These are phyloP conservation scores for Saturnia japonica DNA, from an alignment of 2,888 invertebrate species.

Conservation along the genomic window DNA sequence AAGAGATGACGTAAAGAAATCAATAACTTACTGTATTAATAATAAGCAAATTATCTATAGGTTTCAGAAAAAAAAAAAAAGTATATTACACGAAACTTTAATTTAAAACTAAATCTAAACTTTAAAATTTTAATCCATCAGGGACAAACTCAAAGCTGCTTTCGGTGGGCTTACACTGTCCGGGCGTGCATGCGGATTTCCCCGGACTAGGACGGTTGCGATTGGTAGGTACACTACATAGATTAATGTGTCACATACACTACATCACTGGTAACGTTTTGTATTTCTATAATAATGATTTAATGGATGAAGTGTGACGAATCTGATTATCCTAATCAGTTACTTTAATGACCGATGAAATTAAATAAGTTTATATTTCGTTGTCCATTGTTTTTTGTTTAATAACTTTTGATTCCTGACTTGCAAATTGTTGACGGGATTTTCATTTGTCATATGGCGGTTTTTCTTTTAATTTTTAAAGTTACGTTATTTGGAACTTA, in stretches of 20 bases:
- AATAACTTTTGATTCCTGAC: not conserved
- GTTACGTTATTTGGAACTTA: too few species aligned
- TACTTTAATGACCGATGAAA: not conserved
- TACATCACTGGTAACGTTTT: slow-evolving; percentile 36
- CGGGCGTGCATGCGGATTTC: slow-evolving; percentile 62
- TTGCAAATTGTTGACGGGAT: not conserved
- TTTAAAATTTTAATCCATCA: slow-evolving; percentile 65
- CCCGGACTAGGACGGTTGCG: slow-evolving; percentile 53
- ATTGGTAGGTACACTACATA: slow-evolving; percentile 52
- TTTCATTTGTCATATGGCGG: too few species aligned
- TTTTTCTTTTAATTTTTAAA: too few species aligned
- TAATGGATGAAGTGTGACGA: not conserved
- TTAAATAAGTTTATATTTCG: not conserved
- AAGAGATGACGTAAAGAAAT: too few species aligned
- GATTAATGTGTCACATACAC: slow-evolving; percentile 64
- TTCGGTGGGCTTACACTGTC: slow-evolving; percentile 61
- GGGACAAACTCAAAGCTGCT: slow-evolving; percentile 72
- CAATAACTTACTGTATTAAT: too few species aligned
- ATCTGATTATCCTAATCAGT: not conserved
- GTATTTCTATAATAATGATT: not conserved
- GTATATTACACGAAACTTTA: slow-evolving; percentile 37
- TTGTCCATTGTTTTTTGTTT: not conserved
- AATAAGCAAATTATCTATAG: too few species aligned
- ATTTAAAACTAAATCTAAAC: slow-evolving; percentile 37
- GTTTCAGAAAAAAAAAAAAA: too few species aligned